Base-by-base conservation (phyloP, 2,113 vertebrate species). In the Erythrolamprus reginae region DNA sequence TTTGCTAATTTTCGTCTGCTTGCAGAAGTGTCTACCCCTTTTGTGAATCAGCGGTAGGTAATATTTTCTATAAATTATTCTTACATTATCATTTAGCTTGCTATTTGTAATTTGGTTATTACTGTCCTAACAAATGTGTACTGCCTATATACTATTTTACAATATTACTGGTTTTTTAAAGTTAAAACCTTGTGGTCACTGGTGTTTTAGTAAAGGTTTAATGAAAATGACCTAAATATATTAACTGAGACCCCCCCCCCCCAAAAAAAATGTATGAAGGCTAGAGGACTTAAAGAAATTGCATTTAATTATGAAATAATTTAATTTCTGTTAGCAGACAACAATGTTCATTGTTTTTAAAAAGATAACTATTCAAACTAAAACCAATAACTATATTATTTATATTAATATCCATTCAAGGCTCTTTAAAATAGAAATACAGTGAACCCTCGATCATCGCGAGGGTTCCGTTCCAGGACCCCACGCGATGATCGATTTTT, bases 31-130 rank as follows among this genome's bases (percentile, higher is more conserved):
- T 99, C 99, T 93, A 99, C 98, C 92, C 99, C 99, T 42, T 99
- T 99, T 95, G 99, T 99, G 95, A 99, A 99, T 96, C 99, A 99
- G 97, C 98, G 99, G 99, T 99, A 98, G 91, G 99, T 98, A 90
- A 83, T 21, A 51, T 58, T 91, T 88, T 53, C 82, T 88, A 50
- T 87, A 47, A 86, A n/a, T 87, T 33, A 7, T 38, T 82, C 10
- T 58, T 56, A 26, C 53, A 2, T 87, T 9, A 12, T 45, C 26
- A 82, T 55, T 86, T 90, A 52, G n/a, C 42, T 82, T 87, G 38
- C 45, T 88, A 47, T 9, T 3, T 65, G 45, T 88, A 88, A 47
- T 38, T 4, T 53, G 38, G 42, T 50, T 23, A 10, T 21, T 61
- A 58, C 13, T 58, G 61, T 48, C 15, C 48, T 88, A n/a, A 51